Percentiles rank a stretch among this genome's conserved stretches.
Conservation (phyloP, 1,140 invertebrate genomes). For the Papilio machaon region DNA sequence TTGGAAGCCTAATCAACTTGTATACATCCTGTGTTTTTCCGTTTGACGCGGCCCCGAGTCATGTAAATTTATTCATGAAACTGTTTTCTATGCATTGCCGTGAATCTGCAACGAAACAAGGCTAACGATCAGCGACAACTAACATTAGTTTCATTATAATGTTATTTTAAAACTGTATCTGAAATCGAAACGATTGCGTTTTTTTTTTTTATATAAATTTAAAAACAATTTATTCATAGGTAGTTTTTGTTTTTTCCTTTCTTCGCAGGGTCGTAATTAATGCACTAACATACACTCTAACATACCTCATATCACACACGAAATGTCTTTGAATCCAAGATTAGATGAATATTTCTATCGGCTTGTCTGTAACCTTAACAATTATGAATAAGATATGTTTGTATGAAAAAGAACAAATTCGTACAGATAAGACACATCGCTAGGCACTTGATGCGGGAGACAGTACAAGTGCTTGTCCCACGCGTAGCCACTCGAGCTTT, state of each 20-base stretch:
- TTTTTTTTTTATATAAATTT: neutral
- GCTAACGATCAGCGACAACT: constrained; percentile 37
- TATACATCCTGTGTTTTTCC: constrained; percentile 19
- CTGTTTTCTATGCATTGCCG: constrained; percentile 56
- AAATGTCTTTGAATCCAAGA: no score
- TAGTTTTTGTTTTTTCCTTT: no score
- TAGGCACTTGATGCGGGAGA: constrained; percentile 41
- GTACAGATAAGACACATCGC: constrained; percentile 8
- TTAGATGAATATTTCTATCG: no score
- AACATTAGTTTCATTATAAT: constrained; percentile 12
- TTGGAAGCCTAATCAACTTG: constrained; percentile 11
- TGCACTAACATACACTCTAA: no score
- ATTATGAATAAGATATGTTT: neutral
- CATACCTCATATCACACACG: no score
- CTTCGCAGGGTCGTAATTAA: no score
- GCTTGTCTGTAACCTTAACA: neutral
- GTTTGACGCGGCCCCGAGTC: constrained; percentile 33
- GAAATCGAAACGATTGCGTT: neutral
- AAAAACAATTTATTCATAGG: no score
- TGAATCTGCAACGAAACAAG: constrained; percentile 38
- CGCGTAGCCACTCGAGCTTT: constrained; percentile 48
- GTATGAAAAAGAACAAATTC: neutral
- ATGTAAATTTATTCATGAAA: constrained; percentile 65
- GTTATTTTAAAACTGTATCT: constrained; percentile 12
- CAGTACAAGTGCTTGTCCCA: constrained; percentile 43